Percentiles rank a stretch among this genome's conserved stretches.
Conservation (phyloP, 2,888 invertebrate species). For the Rhagophthalmus giganteus region DNA sequence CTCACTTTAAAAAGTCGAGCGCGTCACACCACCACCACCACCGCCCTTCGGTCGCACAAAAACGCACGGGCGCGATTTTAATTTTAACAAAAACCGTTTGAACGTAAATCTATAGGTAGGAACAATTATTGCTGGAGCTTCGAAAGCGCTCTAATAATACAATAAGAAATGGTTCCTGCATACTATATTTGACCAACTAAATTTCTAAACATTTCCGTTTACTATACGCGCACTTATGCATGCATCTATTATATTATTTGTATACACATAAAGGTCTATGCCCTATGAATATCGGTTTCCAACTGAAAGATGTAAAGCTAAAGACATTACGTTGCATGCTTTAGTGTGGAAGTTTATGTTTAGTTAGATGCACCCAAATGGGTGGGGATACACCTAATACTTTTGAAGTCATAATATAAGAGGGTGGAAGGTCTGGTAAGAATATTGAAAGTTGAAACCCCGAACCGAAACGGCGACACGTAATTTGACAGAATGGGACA, state of each 20-base stretch:
- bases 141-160: conserved; percentile 7
- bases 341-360: conserved; percentile 20
- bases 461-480: no score
- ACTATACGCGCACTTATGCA: conserved; percentile 24
- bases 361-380: conserved; percentile 10
- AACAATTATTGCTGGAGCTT: no score
- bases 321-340: conserved; percentile 15
- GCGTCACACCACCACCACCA: no score
- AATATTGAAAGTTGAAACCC: background rate
- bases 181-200: conserved; percentile 24
- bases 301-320: conserved; percentile 19
- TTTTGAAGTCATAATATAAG: conserved; percentile 6
- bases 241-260: no score
- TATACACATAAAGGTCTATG: conserved; percentile 28
- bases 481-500: background rate
- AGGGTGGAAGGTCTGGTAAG: conserved; percentile 1
- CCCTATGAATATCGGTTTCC: conserved; percentile 14
- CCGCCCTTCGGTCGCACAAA: no score
- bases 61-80: no score
- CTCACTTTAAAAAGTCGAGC: no score
- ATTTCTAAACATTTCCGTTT: conserved; percentile 26
- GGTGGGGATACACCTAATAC: conserved; percentile 14
- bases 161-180: conserved; percentile 11
- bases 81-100: no score
- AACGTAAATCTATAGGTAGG: no score